A percentile compares a stretch with the other conserved stretches of the same genome.
Evolutionary conservation across 2,888 invertebrate genomes (phyloP).

Genomic region (Chaitophorus viminalis): DNA sequence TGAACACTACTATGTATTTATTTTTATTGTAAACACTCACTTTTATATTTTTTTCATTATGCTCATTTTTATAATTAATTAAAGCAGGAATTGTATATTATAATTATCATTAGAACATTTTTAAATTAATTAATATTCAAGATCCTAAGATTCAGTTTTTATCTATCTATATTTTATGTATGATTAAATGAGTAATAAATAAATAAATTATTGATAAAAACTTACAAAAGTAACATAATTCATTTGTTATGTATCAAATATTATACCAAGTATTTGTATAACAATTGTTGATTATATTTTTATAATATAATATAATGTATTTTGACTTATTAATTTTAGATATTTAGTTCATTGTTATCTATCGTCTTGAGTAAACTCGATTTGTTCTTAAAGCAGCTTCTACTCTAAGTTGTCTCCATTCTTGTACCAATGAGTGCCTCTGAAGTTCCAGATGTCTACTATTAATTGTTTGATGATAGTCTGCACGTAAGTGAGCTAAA

Average conservation of each 20-base stretch:
- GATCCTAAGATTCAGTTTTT: background rate
- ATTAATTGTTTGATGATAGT: slow-evolving; percentile 49
- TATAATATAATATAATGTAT: slow-evolving; percentile 2
- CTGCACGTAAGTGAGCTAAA: slow-evolving; percentile 45
- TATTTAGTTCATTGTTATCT: slow-evolving; percentile 2
- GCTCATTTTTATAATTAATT: slow-evolving; percentile 19
- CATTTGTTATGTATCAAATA: slow-evolving; percentile 28
- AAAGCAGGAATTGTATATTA: background rate
- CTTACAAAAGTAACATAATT: background rate
- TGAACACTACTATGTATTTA: background rate
- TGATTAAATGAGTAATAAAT: background rate
- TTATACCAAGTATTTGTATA: slow-evolving; percentile 42
- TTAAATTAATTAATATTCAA: background rate
- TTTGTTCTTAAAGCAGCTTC: slow-evolving; percentile 45
- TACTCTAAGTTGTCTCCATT: slow-evolving; percentile 55
- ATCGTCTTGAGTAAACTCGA: slow-evolving; percentile 28
- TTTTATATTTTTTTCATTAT: slow-evolving; percentile 24
- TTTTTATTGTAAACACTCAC: slow-evolving; percentile 7
- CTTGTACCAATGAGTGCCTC: slow-evolving; percentile 44
- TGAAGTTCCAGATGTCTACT: slow-evolving; percentile 52
- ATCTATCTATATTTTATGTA: background rate
- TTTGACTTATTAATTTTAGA: slow-evolving; percentile 12
- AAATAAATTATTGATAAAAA: background rate
- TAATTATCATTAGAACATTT: background rate
- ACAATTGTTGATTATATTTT: slow-evolving; percentile 54